A percentile compares a stretch with the other conserved stretches of the same genome.
Conservation (phyloP, 2,113 vertebrate species). For the Prunella fulvescens region DNA sequence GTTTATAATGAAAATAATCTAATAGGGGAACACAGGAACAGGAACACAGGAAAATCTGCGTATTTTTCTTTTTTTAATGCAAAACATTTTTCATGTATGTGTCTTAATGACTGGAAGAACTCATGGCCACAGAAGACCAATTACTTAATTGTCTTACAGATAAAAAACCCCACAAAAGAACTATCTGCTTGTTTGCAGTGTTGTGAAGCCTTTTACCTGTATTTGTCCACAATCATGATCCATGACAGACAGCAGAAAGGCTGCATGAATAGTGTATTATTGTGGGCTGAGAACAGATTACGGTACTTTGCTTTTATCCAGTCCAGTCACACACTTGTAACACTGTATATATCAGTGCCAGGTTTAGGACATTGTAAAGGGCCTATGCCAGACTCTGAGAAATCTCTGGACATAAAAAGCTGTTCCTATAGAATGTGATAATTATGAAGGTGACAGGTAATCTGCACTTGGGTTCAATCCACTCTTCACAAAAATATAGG, state of each 20-base stretch:
- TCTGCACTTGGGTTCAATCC: neutral
- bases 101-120: neutral
- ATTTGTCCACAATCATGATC: slow-evolving; percentile 15
- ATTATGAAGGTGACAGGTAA: neutral
- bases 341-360: neutral
- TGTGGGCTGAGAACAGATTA: slow-evolving; percentile 26
- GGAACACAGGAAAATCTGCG: neutral
- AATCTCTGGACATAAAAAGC: neutral
- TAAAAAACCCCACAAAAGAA: neutral
- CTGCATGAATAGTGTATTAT: neutral
- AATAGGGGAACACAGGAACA: neutral
- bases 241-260: neutral
- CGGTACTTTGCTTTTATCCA: slow-evolving; percentile 40
- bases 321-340: neutral
- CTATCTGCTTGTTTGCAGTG: neutral
- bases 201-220: neutral
- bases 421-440: neutral
- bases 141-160: neutral
- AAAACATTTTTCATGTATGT: neutral
- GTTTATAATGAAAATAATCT: neutral
- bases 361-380: neutral
- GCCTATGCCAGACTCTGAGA: neutral
- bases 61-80: neutral
- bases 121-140: neutral
- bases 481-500: neutral